Evolutionary conservation across 2,888 invertebrate genomes (phyloP), one percentile per base, ranked within the genome.

Genomic region (Ellobium chinense): DNA sequence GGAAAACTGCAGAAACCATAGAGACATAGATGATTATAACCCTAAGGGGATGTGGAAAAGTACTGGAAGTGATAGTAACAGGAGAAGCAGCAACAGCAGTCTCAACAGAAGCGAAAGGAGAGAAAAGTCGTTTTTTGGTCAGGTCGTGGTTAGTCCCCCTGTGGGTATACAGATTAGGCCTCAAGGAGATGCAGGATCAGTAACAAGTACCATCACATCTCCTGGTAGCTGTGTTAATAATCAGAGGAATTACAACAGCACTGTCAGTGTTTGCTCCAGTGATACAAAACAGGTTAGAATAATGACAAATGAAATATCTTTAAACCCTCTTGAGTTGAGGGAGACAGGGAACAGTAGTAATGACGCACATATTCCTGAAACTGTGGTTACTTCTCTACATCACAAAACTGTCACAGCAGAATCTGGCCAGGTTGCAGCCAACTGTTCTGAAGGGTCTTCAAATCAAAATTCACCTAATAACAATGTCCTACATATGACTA

Each of bases 141-240:
- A 83, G 34, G 68, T 68, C 5, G 81, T 82, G n/a, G 74, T 82
- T 4, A 83, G 81, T 63, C 83, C 83, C 2, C 83, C 83, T 4
- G 46, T 62, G 31, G 46, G 80, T 29, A 24, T 80, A 24, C 65
- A 56, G 24, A 66, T 37, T 21, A 24, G n/a, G 24, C n/a, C n/a
- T n/a, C n/a, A n/a, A n/a, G n/a, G n/a, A n/a, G n/a, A n/a, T n/a
- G n/a, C n/a, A n/a, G n/a, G n/a, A n/a, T 12, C 9, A 7, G 18
- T 7, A 18, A 46, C 46, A 46, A 46, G 46, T 46, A 7, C 18
- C 9, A 18, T 12, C 46, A 46, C 9, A 18, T 46, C 46, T 12
- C 9, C 7, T 7, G 46, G 7, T 18, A 46, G 46, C 18, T 7
- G 46, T 18, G 18, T 18, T 12, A 18, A 18, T 46, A 7, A 46